Conservation (phyloP, 1,140 invertebrate genomes). For the Berghia stephanieae region DNA sequence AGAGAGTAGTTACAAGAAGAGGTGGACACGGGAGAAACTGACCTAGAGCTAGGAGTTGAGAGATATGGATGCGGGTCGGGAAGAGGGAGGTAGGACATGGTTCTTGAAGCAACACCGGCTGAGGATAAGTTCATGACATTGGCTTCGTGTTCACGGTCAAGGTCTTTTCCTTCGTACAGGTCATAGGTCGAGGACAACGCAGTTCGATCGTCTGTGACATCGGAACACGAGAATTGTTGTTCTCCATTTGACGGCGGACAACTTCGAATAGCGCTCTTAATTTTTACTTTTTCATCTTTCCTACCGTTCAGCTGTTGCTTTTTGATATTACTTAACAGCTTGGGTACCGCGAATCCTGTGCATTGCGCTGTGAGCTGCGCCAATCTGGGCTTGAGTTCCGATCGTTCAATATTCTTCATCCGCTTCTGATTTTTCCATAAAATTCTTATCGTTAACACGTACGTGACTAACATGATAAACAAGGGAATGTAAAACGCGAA, state of each 20-base stretch:
- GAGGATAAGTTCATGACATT: too few species aligned
- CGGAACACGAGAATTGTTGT: too few species aligned
- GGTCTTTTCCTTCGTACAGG: too few species aligned
- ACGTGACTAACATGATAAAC: slow-evolving; percentile 92
- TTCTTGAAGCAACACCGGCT: too few species aligned
- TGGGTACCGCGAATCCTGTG: slow-evolving; percentile 32
- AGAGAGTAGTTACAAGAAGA: neutral
- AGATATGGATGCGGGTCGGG: neutral
- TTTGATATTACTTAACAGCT: too few species aligned
- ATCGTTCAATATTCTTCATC: slow-evolving; percentile 53
- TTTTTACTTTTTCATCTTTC: too few species aligned
- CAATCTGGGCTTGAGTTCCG: slow-evolving; percentile 43
- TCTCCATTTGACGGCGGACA: too few species aligned
- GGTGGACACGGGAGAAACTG: neutral
- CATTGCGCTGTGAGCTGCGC: slow-evolving; percentile 37
- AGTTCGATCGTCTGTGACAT: too few species aligned
- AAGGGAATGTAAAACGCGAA: slow-evolving; percentile 96
- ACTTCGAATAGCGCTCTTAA: too few species aligned
- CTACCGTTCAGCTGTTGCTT: too few species aligned
- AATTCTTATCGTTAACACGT: slow-evolving; percentile 84
- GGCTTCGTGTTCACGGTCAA: too few species aligned
- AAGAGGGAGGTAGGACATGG: neutral
- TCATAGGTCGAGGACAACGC: too few species aligned
- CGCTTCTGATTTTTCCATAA: slow-evolving; percentile 57
- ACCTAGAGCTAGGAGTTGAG: neutral